Conservation (phyloP, 2,888 invertebrate genomes). For the Megalurothrips usitatus region DNA sequence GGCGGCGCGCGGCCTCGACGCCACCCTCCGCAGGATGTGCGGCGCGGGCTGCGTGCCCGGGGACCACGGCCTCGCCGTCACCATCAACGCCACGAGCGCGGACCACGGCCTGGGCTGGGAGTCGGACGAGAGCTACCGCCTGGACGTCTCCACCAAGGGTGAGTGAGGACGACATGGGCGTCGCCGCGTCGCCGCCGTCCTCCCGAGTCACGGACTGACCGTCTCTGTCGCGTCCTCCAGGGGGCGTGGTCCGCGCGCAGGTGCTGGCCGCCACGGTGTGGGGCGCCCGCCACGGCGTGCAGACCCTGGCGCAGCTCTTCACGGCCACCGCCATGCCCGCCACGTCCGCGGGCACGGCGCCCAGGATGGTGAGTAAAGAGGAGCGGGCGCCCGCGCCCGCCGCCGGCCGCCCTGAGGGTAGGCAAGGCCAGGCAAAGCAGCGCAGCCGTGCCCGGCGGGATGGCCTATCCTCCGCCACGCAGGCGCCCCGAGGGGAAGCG, state of each 20-base stretch:
- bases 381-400: too few species aligned
- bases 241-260: constrained; percentile 45
- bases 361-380: not conserved
- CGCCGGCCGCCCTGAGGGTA: not conserved
- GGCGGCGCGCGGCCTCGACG: constrained; percentile 54
- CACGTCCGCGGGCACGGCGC: not conserved
- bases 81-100: constrained; percentile 52
- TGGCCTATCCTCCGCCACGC: constrained; percentile 14
- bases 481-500: too few species aligned
- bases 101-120: constrained; percentile 57
- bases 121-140: constrained; percentile 64
- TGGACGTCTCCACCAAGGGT: constrained; percentile 58
- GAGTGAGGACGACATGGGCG: not conserved
- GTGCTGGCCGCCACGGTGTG: constrained; percentile 42
- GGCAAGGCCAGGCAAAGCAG: constrained; percentile 9
- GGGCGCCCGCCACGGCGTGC: constrained; percentile 65
- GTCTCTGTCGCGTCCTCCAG: constrained; percentile 42
- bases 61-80: constrained; percentile 56
- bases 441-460: constrained; percentile 30
- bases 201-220: not conserved
- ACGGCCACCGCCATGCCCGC: constrained; percentile 29
- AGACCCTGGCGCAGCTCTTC: constrained; percentile 66
- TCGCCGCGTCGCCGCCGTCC: too few species aligned
- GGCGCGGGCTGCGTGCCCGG: constrained; percentile 49
- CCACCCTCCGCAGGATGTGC: constrained; percentile 59